A percentile compares a stretch with the other conserved stretches of the same genome.
These are phyloP conservation scores for Cuculus canorus DNA, from an alignment of 2,797 vertebrate species.

Conservation along the genomic window DNA sequence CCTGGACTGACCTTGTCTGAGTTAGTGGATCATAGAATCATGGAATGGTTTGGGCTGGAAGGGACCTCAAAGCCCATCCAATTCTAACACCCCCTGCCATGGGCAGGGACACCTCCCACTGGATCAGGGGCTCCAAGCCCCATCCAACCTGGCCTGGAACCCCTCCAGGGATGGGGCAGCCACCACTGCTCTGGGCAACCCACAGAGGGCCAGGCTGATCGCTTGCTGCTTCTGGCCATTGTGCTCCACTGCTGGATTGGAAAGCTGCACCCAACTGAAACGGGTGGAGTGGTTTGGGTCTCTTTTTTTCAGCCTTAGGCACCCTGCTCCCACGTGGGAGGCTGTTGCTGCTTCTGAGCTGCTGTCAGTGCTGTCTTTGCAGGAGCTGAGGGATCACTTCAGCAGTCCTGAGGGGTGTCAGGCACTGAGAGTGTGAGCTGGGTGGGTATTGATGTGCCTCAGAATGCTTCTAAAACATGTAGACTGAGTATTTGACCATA, in stretches of 20 bases:
- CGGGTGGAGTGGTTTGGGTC: not conserved
- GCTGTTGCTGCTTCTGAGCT: not conserved
- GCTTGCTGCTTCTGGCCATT: not conserved
- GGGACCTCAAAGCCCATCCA: too few relatives aligned
- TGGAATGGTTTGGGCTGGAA: too few relatives aligned
- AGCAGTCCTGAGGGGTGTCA: not conserved
- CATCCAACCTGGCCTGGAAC: too few relatives aligned
- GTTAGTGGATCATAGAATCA: not conserved
- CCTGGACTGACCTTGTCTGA: not conserved
- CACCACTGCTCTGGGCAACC: too few relatives aligned
- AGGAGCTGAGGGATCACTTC: not conserved
- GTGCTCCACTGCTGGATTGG: not conserved
- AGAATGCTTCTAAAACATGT: accelerated
- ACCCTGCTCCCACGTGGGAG: not conserved
- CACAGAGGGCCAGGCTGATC: not conserved
- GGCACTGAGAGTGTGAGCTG: not conserved
- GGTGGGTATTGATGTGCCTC: not conserved
- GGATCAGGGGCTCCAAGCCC: too few relatives aligned
- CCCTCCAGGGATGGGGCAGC: too few relatives aligned
- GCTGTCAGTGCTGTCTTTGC: not conserved
- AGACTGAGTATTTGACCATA: not conserved
- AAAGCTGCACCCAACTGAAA: not conserved
- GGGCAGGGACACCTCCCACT: too few relatives aligned
- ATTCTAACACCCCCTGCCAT: too few relatives aligned
- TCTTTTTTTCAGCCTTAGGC: not conserved